Base-by-base conservation (phyloP, 2,797 vertebrate species). In the Urosaurus nigricauda region DNA sequence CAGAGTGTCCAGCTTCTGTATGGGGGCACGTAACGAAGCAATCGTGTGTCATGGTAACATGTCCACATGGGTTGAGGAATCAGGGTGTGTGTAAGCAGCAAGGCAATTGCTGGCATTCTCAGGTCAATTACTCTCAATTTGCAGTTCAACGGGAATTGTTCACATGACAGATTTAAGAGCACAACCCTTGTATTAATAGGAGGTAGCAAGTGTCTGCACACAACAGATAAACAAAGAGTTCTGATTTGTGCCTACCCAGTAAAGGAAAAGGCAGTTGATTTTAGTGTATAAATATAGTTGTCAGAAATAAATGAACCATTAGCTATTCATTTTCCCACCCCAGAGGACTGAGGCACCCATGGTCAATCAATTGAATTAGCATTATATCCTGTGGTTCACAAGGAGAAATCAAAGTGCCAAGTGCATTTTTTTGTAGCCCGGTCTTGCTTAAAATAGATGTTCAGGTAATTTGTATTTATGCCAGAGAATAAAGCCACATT, bases 391-490 rank as follows among this genome's bases (percentile, higher is more conserved):
- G 5, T 63, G 40, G 29, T 85, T 79, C 17, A 56, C 70, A 68
- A 29, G 19, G 32, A 58, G 51, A 83, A 68, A 29, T 68, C n/a
- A 81, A 65, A 65, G 32, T 24, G 32, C 19, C 13, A 80, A 85
- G 13, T 63, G 29, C 43, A 80, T 74, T 87, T 70, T 71, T 14
- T 65, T 14, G 51, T 65, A 32, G n/a, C 43, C 75, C 43, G 74
- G 19, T 37, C 74, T 56, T 77, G 26, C 56, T 81, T 35, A 84
- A 87, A 87, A 80, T 43, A 84, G 74, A 90, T 80, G 47, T 90
- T 85, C 47, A 77, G 35, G n/a, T 47, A 56, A 81, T 81, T 35
- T 13, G 5, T 77, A 87, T 56, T 68, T 80, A 74, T 74, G 80
- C 35, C 70, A 80, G 82, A 71, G 53, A 90, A 87, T 71, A 78